phyloP scores from a whole-genome alignment of 1,140 invertebrate genomes.

The Rhyacophila brunnea region DNA sequence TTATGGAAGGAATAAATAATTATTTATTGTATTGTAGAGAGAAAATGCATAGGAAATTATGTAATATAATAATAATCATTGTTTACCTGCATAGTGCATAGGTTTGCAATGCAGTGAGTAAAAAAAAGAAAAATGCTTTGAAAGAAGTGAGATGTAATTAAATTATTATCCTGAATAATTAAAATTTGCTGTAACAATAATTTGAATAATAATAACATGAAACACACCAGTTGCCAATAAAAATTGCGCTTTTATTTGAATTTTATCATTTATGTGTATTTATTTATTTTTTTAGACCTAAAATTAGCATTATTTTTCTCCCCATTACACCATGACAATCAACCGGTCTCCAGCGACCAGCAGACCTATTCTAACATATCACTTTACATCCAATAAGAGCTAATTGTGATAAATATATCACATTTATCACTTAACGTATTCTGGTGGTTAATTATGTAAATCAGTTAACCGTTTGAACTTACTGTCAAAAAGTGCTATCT shows the following conservation, averaged over 20 bases:
- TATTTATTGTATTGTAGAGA: slow-evolving; percentile 25
- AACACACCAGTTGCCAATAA: slow-evolving; percentile 37
- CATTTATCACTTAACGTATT: too few relatives aligned
- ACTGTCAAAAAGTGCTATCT: too few relatives aligned
- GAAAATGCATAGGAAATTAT: slow-evolving; percentile 32
- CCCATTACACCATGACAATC: too few relatives aligned
- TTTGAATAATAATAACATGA: slow-evolving; percentile 31
- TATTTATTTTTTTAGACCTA: too few relatives aligned
- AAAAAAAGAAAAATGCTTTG: slow-evolving; percentile 32
- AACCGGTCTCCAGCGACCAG: too few relatives aligned
- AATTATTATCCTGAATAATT: slow-evolving; percentile 30
- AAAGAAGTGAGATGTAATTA: slow-evolving; percentile 30
- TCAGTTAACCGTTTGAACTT: too few relatives aligned
- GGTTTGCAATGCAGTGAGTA: slow-evolving; percentile 19
- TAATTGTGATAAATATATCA: too few relatives aligned
- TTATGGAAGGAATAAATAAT: slow-evolving; percentile 2
- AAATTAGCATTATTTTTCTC: too few relatives aligned
- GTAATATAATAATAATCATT: slow-evolving; percentile 29
- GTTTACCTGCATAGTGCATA: slow-evolving; percentile 29
- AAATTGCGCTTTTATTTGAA: slow-evolving; percentile 37
- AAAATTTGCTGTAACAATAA: slow-evolving; percentile 33
- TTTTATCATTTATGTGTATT: slow-evolving; percentile 23
- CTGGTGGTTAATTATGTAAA: too few relatives aligned
- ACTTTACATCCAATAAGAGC: too few relatives aligned
- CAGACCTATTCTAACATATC: too few relatives aligned